Evolutionary conservation across 2,797 vertebrate genomes (phyloP), one percentile per base, ranked within the genome.

Genomic region (Parauchenoglanis punctatus): DNA sequence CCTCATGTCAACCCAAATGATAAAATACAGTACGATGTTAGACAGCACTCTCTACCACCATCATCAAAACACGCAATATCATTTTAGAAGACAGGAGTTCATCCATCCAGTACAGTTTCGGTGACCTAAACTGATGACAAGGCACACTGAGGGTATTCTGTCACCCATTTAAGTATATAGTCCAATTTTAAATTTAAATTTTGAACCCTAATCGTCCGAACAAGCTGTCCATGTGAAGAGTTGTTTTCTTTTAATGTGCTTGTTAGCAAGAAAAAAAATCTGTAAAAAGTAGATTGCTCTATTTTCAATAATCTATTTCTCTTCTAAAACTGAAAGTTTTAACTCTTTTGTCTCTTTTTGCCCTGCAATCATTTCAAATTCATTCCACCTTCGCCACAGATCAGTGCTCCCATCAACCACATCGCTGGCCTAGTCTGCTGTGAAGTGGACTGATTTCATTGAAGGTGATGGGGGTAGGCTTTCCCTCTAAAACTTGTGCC

Each of bases 401-500:
- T 28, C 56, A 67, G 81, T 31, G 81, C 63, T 52, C 63, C 15
- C 1, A 52, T 77, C 76, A 83, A n/a, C 87, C 81, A 77, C 35
- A 7, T 82, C 78, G 25, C 76, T 85, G 72, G 15, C 63, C 80
- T 77, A 58, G 65, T 83, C 31, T 56, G 35, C 89, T 91, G 70
- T 90, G 84, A 92, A 91, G 72, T 88, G 44, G 1, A 85, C 86
- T 91, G 91, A 94, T 92, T 91, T 90, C 91, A 91, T 90, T 89
- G 90, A 88, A 91, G 72, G 46, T 90, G 88, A 89, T 85, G 23
- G 86, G 72, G 85, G 85, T 83, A 52, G 82, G 56, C 68, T 67
- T 88, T 84, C 59, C 81, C 70, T 92, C 90, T 93, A 92, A 93
- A 94, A 90, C 92, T 91, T 90, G 90, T 84, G 89, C 92, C 58